Evolutionary conservation across 2,113 vertebrate genomes (phyloP).

Genomic region (Erinaceus europaeus): DNA sequence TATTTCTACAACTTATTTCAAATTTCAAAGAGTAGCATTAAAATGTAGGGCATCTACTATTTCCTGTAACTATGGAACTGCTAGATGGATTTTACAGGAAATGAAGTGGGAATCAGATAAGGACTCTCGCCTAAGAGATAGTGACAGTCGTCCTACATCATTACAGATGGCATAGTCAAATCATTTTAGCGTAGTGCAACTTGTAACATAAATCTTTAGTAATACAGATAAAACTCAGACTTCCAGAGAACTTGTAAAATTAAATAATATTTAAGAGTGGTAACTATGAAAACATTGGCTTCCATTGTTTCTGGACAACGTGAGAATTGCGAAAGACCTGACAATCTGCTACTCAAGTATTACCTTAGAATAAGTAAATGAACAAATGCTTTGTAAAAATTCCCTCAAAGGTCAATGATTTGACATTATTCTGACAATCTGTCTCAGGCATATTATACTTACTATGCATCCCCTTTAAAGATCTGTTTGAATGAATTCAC

Average conservation of each 20-base stretch:
- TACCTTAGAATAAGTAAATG: neutral
- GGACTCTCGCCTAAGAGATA: neutral
- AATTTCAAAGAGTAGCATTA: neutral
- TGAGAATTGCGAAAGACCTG: neutral
- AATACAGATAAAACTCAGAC: neutral
- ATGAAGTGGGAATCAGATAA: neutral
- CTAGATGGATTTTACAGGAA: neutral
- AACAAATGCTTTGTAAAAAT: constrained; percentile 21
- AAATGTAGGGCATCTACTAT: neutral
- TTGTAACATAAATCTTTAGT: neutral
- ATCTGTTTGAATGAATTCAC: constrained; percentile 75
- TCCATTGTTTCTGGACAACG: neutral
- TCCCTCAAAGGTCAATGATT: constrained; percentile 51
- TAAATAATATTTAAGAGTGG: neutral
- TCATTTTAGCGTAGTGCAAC: neutral
- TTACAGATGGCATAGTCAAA: neutral
- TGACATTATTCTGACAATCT: constrained; percentile 61
- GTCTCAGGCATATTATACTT: constrained; percentile 38
- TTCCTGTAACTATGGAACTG: neutral
- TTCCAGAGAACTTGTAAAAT: neutral
- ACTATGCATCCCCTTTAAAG: constrained; percentile 70
- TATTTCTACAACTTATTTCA: constrained; percentile 1
- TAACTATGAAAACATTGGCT: neutral
- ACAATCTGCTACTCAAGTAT: neutral
- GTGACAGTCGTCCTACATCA: neutral